Evolutionary conservation across 2,888 invertebrate species (phyloP).

Genomic region (Mylabris sibirica): DNA sequence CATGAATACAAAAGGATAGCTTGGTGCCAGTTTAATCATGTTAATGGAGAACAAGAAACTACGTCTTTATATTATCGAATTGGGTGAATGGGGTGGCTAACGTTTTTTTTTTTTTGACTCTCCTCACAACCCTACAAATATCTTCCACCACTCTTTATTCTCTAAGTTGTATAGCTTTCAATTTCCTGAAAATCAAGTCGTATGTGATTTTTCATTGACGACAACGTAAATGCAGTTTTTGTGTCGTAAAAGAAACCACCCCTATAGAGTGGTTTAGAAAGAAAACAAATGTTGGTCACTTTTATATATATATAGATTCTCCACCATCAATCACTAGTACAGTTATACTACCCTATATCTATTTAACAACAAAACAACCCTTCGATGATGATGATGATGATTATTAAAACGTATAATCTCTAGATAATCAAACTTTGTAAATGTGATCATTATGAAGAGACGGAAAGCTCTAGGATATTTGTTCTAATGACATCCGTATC

Average conservation of each 20-base stretch:
- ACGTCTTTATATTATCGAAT: constrained; percentile 25
- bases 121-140: too few species aligned
- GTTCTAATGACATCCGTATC: constrained; percentile 57
- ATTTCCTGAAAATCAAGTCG: constrained; percentile 19
- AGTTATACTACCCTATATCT: constrained; percentile 27
- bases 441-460: constrained; percentile 18
- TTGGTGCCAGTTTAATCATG: constrained; percentile 57
- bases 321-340: constrained; percentile 51
- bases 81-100: neutral
- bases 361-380: constrained; percentile 21
- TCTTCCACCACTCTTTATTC: neutral
- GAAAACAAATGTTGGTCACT: constrained; percentile 58
- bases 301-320: constrained; percentile 50
- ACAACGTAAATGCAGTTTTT: constrained; percentile 55
- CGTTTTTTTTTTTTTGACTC: neutral
- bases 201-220: constrained; percentile 14
- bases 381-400: neutral
- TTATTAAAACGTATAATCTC: neutral
- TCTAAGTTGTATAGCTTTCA: constrained; percentile 1
- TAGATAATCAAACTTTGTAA: constrained; percentile 5
- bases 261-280: constrained; percentile 47
- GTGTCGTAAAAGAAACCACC: constrained; percentile 41
- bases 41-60: constrained; percentile 48
- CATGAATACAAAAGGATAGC: constrained; percentile 47
- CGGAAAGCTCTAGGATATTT: constrained; percentile 49